Evolutionary conservation across 1,140 invertebrate genomes (phyloP), one percentile per base, ranked within the genome.

Genomic region (Drosophila watanabei): DNA sequence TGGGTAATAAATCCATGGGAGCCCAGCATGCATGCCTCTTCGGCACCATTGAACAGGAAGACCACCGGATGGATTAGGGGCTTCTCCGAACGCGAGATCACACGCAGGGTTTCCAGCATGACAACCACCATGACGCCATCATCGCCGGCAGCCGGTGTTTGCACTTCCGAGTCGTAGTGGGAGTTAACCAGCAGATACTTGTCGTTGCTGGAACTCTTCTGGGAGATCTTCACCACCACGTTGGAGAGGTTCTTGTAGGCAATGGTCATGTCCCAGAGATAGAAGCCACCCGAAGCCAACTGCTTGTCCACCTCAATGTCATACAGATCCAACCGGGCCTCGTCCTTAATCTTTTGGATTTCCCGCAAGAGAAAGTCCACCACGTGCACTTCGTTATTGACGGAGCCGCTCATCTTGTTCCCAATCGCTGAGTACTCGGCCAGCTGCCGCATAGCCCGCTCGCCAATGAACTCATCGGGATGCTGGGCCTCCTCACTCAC

Each of bases 1-100:
- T 97, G 95, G 0, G 98, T 98, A 75, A 99, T 98, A 93, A 99
- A 99, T 30, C 97, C 98, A 95, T 99, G 98, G 68, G 98, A 97
- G 43, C 96, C 98, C 95, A 97, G 96, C 93, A 98, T 94, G 89
- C 98, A 95, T 93, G 97, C 98, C 94, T 98, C 98, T 94, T 98
- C 98, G 41, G 97, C 98, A 37, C 98, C 97, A 94, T 98, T 98
- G 89, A 98, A 97, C 30, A 98, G 94, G 89, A 98, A 97, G 48
- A 98, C 95, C 24, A 98, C 95, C 76, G 96, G 96, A 93, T 97
- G 95, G 71, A 92, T 93, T 0, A 96, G 86, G 0, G 72, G 58
- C 71, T 93, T 94, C 7, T 96, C 93, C 8, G 94, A 94, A 9
- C 81, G 79, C 0, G 96, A 94, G 9, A 98, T 90, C 16, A 98